Percentiles rank a stretch among this genome's conserved stretches.
Evolutionary conservation across 2,888 invertebrate species (phyloP).

Genomic region (Euclidia mi): DNA sequence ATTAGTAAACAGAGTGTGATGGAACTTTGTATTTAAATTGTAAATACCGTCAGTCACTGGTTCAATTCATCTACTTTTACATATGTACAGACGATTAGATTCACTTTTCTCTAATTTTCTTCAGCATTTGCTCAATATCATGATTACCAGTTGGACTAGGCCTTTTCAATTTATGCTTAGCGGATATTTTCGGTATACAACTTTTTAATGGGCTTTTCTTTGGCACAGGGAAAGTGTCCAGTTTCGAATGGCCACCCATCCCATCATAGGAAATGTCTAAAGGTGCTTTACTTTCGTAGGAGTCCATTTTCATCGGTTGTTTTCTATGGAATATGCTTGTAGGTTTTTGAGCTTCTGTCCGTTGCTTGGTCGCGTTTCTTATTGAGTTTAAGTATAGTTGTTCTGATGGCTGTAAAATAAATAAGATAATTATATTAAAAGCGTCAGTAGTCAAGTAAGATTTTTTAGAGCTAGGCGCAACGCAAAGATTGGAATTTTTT

Average conservation of each 20-base stretch:
- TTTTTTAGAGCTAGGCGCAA: no score
- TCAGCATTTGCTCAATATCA: slow-evolving; percentile 70
- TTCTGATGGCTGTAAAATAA: slow-evolving; percentile 75
- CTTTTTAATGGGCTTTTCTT: slow-evolving; percentile 55
- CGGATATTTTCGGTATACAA: slow-evolving; percentile 67
- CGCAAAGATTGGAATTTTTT: no score
- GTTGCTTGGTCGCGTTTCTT: slow-evolving; percentile 54
- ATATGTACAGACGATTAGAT: no score
- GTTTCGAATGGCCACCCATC: slow-evolving; percentile 89
- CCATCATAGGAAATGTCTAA: slow-evolving; percentile 85
- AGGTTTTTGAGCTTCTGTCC: slow-evolving; percentile 42
- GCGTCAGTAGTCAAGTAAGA: no score
- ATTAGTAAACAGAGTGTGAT: no score
- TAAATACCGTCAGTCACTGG: no score
- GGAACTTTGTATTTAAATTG: no score
- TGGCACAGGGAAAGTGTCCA: slow-evolving; percentile 83
- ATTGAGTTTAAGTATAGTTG: slow-evolving; percentile 68
- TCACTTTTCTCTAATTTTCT: slow-evolving; percentile 47
- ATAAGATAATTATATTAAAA: not conserved
- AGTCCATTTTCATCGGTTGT: slow-evolving; percentile 60
- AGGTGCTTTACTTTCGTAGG: slow-evolving; percentile 39
- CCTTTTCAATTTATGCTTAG: slow-evolving; percentile 73
- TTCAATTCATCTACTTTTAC: no score
- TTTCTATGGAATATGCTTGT: slow-evolving; percentile 75
- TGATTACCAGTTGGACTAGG: slow-evolving; percentile 65